Evolutionary conservation across 2,113 vertebrate species (phyloP).

Genomic region (Notiomystis cincta): DNA sequence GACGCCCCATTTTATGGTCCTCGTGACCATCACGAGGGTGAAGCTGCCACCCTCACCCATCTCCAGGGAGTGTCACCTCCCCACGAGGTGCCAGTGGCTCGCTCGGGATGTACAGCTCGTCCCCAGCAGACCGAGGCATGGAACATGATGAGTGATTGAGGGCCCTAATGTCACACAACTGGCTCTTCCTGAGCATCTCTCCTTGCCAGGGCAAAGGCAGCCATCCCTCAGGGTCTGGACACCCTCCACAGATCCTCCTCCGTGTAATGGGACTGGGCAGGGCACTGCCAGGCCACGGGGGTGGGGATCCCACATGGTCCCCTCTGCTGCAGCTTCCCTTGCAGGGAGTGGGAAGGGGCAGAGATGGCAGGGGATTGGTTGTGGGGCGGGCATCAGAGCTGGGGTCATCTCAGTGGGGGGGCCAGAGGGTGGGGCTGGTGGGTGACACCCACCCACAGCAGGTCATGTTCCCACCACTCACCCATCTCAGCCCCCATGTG

Average conservation of each 20-base stretch:
- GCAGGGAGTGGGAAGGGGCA: background rate
- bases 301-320: fast-evolving
- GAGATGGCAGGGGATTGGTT: background rate
- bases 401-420: fast-evolving
- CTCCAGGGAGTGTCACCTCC: background rate
- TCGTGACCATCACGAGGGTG: fast-evolving
- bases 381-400: fast-evolving
- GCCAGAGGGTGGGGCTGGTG: background rate
- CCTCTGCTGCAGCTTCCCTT: background rate
- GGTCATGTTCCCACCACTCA: fast-evolving
- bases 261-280: fast-evolving
- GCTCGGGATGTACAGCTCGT: fast-evolving
- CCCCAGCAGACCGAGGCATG: background rate
- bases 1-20: background rate
- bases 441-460: background rate
- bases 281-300: background rate
- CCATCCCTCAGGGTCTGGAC: fast-evolving
- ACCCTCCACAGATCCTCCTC: background rate
- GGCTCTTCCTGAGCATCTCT: background rate
- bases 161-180: fast-evolving
- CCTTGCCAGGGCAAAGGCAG: background rate
- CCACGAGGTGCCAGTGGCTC: fast-evolving
- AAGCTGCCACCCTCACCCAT: background rate
- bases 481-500: background rate
- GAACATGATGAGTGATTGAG: background rate